Evolutionary conservation across 2,888 invertebrate species (phyloP), one percentile per base, ranked within the genome.

Genomic region (Mimas tiliae): DNA sequence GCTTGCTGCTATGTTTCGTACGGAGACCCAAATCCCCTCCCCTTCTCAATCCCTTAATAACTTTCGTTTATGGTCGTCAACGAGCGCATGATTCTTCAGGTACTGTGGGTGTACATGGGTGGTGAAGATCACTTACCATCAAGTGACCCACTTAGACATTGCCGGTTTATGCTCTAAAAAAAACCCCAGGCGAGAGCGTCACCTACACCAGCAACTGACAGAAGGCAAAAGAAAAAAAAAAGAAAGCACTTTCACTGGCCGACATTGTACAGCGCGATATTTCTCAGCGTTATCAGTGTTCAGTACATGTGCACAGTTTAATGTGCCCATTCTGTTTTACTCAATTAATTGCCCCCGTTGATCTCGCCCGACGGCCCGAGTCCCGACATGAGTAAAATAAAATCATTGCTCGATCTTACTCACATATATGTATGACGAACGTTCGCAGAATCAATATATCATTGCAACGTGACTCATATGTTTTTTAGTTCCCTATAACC

Each of bases 231-330:
- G n/a, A n/a, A 69, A 67, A 14, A 16, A n/a, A 11, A 34, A 34
- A 42, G 2, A n/a, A 63, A 19, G 21, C 16, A 27, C 16, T 42
- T 47, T 8, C 12, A 38, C 38, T 76, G 85, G 69, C 82, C 75
- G 1, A 69, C 73, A 78, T 80, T 90, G 87, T 80, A 87, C 75
- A 66, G 65, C 69, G 75, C 74, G 82, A 82, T 85, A 78, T 88
- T 90, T 90, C 91, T 87, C 90, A 89, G 87, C 81, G 89, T 88
- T 91, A 91, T 92, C 91, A 87, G 86, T 66, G 81, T 71, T 75
- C 86, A 79, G 80, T 90, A 86, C 91, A 92, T 91, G 88, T 91
- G 91, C 90, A 85, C 90, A 87, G 88, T 86, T 89, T 91, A 91
- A 91, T 91, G 91, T 89, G 82, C 88, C 79, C 88, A 83, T 85